A percentile compares a stretch with the other conserved stretches of the same genome.
Evolutionary conservation across 1,140 invertebrate species (phyloP).

Genomic region (Zaprionus capensis): DNA sequence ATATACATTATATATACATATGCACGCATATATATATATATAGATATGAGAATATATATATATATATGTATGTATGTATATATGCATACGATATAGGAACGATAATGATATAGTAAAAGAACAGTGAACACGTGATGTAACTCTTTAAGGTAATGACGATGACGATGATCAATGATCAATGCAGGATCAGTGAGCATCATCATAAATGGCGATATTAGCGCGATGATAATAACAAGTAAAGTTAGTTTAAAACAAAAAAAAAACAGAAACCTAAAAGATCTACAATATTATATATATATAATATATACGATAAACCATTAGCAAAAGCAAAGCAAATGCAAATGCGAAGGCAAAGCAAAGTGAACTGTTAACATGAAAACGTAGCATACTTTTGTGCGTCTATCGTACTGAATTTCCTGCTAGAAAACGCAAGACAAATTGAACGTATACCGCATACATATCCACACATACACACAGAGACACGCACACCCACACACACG

Average conservation of each 20-base stretch:
- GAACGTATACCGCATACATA: conserved; percentile 54
- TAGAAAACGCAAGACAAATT: conserved; percentile 43
- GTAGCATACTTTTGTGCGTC: conserved; percentile 66
- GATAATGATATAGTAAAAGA: conserved; percentile 74
- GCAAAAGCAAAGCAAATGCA: conserved; percentile 32
- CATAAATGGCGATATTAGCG: conserved; percentile 43
- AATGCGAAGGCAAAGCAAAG: conserved; percentile 52
- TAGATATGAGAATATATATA: conserved; percentile 44
- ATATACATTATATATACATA: conserved; percentile 62
- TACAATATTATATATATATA: conserved; percentile 17
- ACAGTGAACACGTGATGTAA: conserved; percentile 82
- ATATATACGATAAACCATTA: conserved; percentile 14
- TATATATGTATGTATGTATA: conserved; percentile 39
- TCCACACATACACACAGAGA: conserved; percentile 32
- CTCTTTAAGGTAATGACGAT: conserved; percentile 76
- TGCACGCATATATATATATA: conserved; percentile 14
- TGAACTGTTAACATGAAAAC: conserved; percentile 52
- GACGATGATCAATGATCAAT: conserved; percentile 34
- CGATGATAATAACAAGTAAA: conserved; percentile 71
- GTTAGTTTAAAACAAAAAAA: conserved; percentile 59
- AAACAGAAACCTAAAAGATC: conserved; percentile 6
- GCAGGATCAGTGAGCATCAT: conserved; percentile 17
- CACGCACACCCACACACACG: conserved; percentile 10
- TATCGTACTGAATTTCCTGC: conserved; percentile 18
- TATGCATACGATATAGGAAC: conserved; percentile 62